Base-by-base conservation (phyloP, 2,797 vertebrate genomes). In the Trachurus trachurus region DNA sequence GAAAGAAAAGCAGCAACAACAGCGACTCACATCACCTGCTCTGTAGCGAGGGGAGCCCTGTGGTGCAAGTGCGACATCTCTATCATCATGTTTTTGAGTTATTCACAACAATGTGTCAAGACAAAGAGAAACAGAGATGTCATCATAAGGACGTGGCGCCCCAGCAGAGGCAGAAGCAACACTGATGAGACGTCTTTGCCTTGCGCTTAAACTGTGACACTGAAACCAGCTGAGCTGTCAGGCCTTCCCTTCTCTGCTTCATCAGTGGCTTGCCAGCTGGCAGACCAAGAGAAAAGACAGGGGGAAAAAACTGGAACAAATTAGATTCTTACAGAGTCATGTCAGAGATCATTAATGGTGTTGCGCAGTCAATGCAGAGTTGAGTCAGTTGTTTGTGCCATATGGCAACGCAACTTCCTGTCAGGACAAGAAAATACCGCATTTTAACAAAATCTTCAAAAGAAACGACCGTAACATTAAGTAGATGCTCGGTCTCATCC, bases 191-290 rank as follows among this genome's bases (percentile, higher is more conserved):
- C n/a, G 61, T 77, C 57, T 72, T 59, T 59, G 47, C 26, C n/a
- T 76, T 63, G 4, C 71, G 61, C 81, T 83, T 78, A 53, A 67
- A 79, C 66, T 78, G 58, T 57, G 58, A 63, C 69, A 21, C 45
- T 63, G 70, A 40, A 15, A 70, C 62, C 76, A 63, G 71, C 80
- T 49, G 82, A 84, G 76, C 77, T 82, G 74, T 81, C 84, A 81
- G 67, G 29, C 66, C n/a, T 71, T 73, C 65, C 70, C 66, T 9
- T 52, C 78, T 77, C 68, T 29, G 64, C 72, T 74, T 74, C 74
- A 67, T 85, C 83, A 62, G 76, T 52, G 47, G 44, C 34, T 52
- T 67, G 69, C 78, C 85, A 84, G 80, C 74, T 87, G 83, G 82
- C 61, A 73, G 50, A 47, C 22, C 2, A 29, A 16, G 21, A 61